Evolutionary conservation across 2,797 vertebrate genomes (phyloP).

Genomic region (Myotis planiceps): DNA sequence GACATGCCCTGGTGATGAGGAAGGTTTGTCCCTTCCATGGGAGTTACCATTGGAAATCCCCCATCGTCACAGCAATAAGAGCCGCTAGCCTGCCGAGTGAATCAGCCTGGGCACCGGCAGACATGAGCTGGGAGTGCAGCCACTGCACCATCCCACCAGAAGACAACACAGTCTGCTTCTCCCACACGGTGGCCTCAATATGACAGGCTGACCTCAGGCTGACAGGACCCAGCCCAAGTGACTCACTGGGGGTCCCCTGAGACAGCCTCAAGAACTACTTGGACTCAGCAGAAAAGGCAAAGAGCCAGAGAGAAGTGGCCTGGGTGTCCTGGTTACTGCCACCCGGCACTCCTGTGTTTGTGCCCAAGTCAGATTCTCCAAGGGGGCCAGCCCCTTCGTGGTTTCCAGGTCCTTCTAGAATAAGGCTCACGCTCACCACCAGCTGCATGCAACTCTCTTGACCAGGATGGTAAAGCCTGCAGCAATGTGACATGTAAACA

Average conservation of each 20-base stretch:
- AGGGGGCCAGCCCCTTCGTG: not conserved
- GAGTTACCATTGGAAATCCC: not conserved
- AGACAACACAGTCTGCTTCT: not conserved
- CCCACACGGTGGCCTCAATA: not conserved
- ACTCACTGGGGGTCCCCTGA: not conserved
- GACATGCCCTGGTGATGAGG: no score
- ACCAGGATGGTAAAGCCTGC: not conserved
- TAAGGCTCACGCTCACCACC: not conserved
- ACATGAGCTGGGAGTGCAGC: not conserved
- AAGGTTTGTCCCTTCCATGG: not conserved
- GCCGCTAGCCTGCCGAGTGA: not conserved
- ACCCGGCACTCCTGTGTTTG: not conserved
- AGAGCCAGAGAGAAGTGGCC: conserved; percentile 16
- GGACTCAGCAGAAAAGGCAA: not conserved
- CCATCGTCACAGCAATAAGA: not conserved
- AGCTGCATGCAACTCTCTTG: not conserved
- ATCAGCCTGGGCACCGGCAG: not conserved
- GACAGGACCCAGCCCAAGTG: not conserved
- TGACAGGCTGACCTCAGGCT: not conserved
- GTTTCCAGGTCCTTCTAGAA: conserved; percentile 39
- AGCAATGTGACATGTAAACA: not conserved
- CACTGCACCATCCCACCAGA: not conserved
- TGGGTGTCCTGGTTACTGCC: not conserved
- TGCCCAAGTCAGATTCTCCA: not conserved
- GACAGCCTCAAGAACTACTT: not conserved